Base-by-base conservation (phyloP, 2,888 invertebrate genomes). In the Sphaerophoria rueppellii region DNA sequence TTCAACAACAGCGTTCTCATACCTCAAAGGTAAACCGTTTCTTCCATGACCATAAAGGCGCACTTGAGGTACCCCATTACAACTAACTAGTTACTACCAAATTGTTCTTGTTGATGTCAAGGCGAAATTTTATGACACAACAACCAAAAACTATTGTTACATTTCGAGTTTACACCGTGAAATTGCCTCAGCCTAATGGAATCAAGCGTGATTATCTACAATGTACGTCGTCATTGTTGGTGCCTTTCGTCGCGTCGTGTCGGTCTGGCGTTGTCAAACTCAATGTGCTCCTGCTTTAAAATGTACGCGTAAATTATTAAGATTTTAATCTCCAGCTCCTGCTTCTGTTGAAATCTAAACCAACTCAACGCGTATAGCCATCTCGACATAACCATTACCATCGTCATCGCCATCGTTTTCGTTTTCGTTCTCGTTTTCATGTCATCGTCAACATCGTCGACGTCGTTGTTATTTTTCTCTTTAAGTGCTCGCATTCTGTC, bases 271-370 rank as follows among this genome's bases (percentile, higher is more conserved):
- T 16, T 24, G 52, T 52, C 35, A 63, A 34, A n/a, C 14, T 50
- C 50, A 65, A 12, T 12, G n/a, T 50, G 11, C 48, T 63, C 46
- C 35, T 54, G 16, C 37, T 11, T 58, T 2, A 14, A 48, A 4
- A 48, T 9, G 58, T 77, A 43, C 46, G 48, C 34, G 77, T 82
- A 77, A 82, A 82, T 77, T 73, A 77, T 82, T 82, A 70, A 82
- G 82, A 82, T 77, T 82, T 82, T 77, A 82, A 82, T 82, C 82
- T 82, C 37, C 69, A 69, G 40, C 37, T 52, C 14, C 46, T 46
- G 55, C 11, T 43, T 12, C 43, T 40, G 40, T 40, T 24, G 24
- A 24, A 24, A 24, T 2, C 24, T 24, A 24, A 24, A 24, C 24
- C 24, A 24, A 24, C 24, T 24, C 24, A 24, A 24, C 24, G 24